These are phyloP conservation scores for Anarsia innoxiella DNA, from an alignment of 2,888 invertebrate genomes.

Conservation along the genomic window DNA sequence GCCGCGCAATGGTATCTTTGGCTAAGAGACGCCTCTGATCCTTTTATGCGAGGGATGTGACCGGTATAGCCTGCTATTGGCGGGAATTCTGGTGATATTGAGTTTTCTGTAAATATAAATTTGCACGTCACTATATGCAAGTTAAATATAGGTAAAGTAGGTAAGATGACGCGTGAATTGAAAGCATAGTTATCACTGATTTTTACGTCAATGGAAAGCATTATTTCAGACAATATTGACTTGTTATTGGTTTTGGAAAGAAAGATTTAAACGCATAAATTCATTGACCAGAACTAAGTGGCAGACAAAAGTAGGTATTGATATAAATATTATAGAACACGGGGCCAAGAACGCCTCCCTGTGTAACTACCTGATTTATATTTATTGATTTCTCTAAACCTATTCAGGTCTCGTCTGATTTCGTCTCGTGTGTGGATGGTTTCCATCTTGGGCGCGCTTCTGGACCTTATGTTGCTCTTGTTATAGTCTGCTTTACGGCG, in stretches of 20 bases:
- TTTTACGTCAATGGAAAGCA: no score
- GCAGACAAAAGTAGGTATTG: not conserved
- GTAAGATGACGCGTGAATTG: no score
- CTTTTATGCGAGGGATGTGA: constrained; percentile 80
- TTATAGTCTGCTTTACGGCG: constrained; percentile 57
- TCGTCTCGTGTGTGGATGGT: constrained; percentile 73
- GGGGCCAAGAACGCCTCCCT: not conserved
- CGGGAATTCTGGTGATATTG: constrained; percentile 79
- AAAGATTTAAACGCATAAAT: not conserved
- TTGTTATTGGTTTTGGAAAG: no score
- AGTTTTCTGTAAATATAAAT: constrained; percentile 67
- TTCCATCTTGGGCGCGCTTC: constrained; percentile 75
- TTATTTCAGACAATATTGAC: no score
- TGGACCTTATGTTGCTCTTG: constrained; percentile 59
- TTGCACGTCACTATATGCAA: not conserved
- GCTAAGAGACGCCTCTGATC: constrained; percentile 80
- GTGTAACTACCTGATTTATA: constrained; percentile 69
- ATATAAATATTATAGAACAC: not conserved
- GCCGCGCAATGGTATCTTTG: constrained; percentile 81
- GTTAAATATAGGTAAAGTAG: no score
- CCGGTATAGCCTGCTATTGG: constrained; percentile 85
- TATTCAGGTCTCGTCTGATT: constrained; percentile 62
- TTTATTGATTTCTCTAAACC: constrained; percentile 70
- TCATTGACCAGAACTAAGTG: not conserved
- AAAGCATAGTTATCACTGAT: no score